Evolutionary conservation across 2,888 invertebrate species (phyloP).

Genomic region (Ernsta delagoae): DNA sequence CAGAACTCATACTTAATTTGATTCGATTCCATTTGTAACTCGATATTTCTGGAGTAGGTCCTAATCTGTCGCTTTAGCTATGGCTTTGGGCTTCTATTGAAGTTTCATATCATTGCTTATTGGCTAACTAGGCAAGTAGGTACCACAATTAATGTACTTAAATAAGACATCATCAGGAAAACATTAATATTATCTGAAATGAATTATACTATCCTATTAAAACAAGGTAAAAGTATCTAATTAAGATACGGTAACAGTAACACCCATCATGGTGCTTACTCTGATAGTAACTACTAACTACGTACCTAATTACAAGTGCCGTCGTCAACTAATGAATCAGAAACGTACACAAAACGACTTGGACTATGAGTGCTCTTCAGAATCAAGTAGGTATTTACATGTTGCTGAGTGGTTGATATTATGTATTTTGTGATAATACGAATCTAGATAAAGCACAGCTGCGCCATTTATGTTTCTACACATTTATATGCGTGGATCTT

Average conservation of each 20-base stretch:
- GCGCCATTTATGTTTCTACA: conserved; percentile 37
- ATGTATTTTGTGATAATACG: conserved; percentile 40
- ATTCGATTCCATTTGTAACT: no score
- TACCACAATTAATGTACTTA: no score
- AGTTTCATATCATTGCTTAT: no score
- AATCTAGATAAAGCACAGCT: conserved; percentile 33
- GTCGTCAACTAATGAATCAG: conserved; percentile 40
- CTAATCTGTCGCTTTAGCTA: no score
- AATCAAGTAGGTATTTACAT: conserved; percentile 42
- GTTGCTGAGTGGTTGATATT: conserved; percentile 43
- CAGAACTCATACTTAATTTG: no score
- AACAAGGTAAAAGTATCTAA: neutral
- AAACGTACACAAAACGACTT: conserved; percentile 38
- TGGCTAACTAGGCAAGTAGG: no score
- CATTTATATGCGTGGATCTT: conserved; percentile 23
- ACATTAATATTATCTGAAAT: no score
- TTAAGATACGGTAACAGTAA: neutral
- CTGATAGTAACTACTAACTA: conserved; percentile 9
- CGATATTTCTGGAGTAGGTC: no score
- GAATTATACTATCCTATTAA: no score
- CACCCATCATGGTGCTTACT: neutral
- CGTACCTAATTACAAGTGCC: conserved; percentile 30
- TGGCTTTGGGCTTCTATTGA: no score
- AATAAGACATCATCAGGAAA: no score
- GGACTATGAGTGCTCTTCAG: conserved; percentile 41